These are phyloP conservation scores for Acromyrmex charruanus DNA, from an alignment of 1,140 invertebrate species.

Conservation along the genomic window DNA sequence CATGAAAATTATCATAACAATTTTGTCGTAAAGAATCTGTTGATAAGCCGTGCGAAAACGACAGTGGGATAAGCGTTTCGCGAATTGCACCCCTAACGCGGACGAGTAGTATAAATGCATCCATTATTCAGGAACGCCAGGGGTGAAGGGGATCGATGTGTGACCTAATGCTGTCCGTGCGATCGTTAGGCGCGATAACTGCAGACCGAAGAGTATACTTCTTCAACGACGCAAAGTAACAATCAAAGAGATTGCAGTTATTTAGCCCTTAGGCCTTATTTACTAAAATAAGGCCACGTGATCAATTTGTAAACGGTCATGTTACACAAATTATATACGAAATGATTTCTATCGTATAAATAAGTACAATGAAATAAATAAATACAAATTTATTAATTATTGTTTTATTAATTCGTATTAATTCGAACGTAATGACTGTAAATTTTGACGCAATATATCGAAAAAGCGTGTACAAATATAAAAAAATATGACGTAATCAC, in stretches of 20 bases:
- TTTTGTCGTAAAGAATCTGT: constrained; percentile 39
- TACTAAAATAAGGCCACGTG: background rate
- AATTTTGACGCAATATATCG: too few species aligned
- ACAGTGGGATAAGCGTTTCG: constrained; percentile 3
- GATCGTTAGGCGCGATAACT: constrained; percentile 64
- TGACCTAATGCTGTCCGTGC: constrained; percentile 63
- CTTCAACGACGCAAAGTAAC: background rate
- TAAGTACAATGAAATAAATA: background rate
- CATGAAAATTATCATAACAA: background rate
- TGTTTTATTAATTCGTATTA: background rate
- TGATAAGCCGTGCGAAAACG: constrained; percentile 60
- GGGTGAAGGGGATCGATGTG: constrained; percentile 68
- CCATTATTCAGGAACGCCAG: constrained; percentile 67
- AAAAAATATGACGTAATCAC: background rate
- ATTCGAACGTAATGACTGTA: too few species aligned
- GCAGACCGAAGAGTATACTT: background rate
- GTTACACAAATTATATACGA: background rate
- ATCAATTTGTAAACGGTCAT: background rate
- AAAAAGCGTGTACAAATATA: background rate
- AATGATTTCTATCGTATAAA: background rate
- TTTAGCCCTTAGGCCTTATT: constrained; percentile 7
- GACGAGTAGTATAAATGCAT: constrained; percentile 57
- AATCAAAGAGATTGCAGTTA: constrained; percentile 30
- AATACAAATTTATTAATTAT: background rate
- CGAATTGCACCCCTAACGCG: constrained; percentile 37